Base-by-base conservation (phyloP, 2,888 invertebrate species). In the Ormia ochracea region DNA sequence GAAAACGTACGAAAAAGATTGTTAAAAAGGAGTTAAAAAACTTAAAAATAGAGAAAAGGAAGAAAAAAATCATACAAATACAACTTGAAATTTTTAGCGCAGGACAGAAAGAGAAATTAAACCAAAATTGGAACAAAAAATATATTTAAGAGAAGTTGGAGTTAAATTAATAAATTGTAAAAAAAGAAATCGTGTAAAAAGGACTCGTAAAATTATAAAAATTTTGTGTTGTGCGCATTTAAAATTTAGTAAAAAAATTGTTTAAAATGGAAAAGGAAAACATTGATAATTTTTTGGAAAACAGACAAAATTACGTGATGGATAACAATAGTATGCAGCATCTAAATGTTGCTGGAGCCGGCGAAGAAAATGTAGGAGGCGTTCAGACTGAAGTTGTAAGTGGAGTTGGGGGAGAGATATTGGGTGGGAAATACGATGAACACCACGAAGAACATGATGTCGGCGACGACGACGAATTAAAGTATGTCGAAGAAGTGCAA, bases 391-490 rank as follows among this genome's bases (percentile, higher is more conserved):
- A 52, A 21, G 52, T 73, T 38, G 65, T 82, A 68, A 83, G 83
- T 38, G 87, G 72, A 43, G 82, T 83, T 82, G 74, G 68, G 65
- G 72, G 66, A 65, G 84, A 76, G 41, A 80, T 76, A 38, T 80
- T 80, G 56, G 72, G 80, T 73, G 80, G 76, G 41, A 87, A 87
- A 83, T 85, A 85, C 79, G 87, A 85, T 4, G 86, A 86, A 73
- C 72, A 73, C 33, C 54, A 84, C 80, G 85, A 85, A 80, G 84
- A 74, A 80, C 81, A 84, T 72, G 86, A 86, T 52, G 87, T 86
- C 84, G 95, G 95, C 90, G 88, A 88, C 83, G 95, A 95, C 90
- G 96, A 95, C 93, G 96, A 96, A 93, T 96, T 95, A 95, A 95
- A 96, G 89, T 96, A 95, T 89, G 93, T 92, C 84, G 93, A 92